Conservation (phyloP, 2,113 vertebrate genomes). For the Aphelocoma coerulescens region DNA sequence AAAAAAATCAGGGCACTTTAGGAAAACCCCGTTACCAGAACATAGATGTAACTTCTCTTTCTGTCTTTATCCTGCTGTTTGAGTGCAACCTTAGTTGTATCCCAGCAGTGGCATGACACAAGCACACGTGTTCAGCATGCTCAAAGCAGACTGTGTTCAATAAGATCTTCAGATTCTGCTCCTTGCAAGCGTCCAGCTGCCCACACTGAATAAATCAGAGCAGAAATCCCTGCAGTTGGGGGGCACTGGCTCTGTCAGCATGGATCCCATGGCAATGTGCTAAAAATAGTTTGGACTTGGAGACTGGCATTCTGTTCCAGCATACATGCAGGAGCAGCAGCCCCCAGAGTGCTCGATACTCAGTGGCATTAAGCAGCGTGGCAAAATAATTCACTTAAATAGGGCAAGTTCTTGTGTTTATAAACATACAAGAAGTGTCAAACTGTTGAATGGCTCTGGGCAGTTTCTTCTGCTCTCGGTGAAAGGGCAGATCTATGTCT, state of each 20-base stretch:
- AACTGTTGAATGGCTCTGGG: background rate
- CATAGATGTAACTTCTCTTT: background rate
- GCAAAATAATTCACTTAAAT: constrained; percentile 19
- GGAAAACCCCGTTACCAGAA: background rate
- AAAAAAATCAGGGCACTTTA: background rate
- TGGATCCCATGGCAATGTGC: background rate
- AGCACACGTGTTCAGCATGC: background rate
- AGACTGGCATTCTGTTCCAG: background rate
- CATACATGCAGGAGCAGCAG: background rate
- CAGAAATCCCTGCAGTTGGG: background rate
- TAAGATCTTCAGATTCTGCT: background rate
- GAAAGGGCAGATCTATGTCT: background rate
- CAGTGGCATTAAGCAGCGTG: constrained; percentile 41
- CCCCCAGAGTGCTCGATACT: background rate
- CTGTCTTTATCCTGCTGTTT: background rate
- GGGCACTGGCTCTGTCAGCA: background rate
- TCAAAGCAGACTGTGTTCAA: background rate
- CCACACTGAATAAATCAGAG: background rate
- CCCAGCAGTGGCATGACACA: background rate
- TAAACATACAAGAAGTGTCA: constrained; percentile 19
- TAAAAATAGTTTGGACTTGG: background rate
- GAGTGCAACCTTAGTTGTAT: background rate
- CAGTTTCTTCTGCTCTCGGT: background rate
- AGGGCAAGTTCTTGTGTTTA: constrained; percentile 24
- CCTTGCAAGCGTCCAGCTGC: background rate